Percentiles rank a stretch among this genome's conserved stretches.
Evolutionary conservation across 53 echinoderm and acorn worm genomes (phyloP).

Genomic region (Crossaster papposus): DNA sequence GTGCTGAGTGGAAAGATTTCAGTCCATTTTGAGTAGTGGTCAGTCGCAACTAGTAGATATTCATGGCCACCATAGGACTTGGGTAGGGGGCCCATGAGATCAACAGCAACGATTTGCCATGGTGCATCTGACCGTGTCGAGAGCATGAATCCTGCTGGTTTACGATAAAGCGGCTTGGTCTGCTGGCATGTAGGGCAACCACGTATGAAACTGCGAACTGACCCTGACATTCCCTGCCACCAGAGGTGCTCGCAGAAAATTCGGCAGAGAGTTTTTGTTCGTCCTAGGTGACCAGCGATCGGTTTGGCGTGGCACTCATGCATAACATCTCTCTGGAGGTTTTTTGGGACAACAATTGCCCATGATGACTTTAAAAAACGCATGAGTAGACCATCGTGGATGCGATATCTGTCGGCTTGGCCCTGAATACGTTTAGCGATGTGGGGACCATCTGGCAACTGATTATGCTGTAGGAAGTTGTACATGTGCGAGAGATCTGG

Average conservation of each 20-base stretch:
- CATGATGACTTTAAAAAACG: neutral
- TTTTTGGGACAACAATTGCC: slow-evolving; percentile 20
- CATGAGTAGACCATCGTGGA: neutral
- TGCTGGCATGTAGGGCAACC: slow-evolving; percentile 47
- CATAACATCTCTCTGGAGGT: slow-evolving; percentile 29
- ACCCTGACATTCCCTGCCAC: neutral
- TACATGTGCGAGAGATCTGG: neutral
- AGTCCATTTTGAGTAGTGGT: slow-evolving; percentile 51
- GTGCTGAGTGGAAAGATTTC: slow-evolving; percentile 44
- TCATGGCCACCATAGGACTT: slow-evolving; percentile 52
- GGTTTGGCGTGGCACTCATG: slow-evolving; percentile 30
- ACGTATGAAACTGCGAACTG: slow-evolving; percentile 20
- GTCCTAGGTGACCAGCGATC: slow-evolving; percentile 33
- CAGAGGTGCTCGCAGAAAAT: neutral
- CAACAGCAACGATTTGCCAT: slow-evolving; percentile 37
- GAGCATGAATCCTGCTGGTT: slow-evolving; percentile 54
- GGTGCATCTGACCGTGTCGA: slow-evolving; percentile 29
- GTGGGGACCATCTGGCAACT: neutral
- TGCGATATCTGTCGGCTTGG: slow-evolving; percentile 1
- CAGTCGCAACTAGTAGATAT: slow-evolving; percentile 43
- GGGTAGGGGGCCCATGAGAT: slow-evolving; percentile 42
- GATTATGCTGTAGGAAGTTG: neutral
- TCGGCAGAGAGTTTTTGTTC: slow-evolving; percentile 21
- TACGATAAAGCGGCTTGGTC: slow-evolving; percentile 30
- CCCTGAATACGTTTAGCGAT: neutral